Base-by-base conservation (phyloP, 30 jellyfish, hydroid and myxozoan species). In the Cassiopea andromeda region DNA sequence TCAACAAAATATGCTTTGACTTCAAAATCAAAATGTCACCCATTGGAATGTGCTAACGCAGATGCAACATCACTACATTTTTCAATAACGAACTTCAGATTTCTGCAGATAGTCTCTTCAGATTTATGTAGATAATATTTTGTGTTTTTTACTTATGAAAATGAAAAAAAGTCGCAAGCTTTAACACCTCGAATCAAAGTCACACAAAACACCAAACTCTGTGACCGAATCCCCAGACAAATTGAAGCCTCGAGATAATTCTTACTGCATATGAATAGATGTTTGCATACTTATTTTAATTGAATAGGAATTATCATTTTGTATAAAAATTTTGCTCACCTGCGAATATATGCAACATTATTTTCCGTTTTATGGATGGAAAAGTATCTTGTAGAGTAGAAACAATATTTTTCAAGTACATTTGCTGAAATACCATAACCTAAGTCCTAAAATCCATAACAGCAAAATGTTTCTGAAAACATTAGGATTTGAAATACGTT, bases 401-500 rank as follows among this genome's bases (percentile, higher is more conserved):
- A n/a, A 9, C 54, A 38, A 70, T 70, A 2, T 8, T 70, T 70
- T 8, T 3, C 54, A 70, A 70, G 3, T 18, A 15, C 19, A 43
- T 66, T 14, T 6, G 18, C 15, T 66, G 45, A 66, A 66, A 2
- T 38, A 1, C 49, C 54, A 70, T 70, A 27, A 1, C 38, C 49
- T 70, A 43, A n/a, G 79, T 19, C 54, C 79, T 70, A 70, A 27
- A 70, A 70, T 43, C 79, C 38, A n/a, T 12, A n/a, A 70, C 79
- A 19, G 79, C 15, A 38, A 19, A 70, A 70, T 70, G 79, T 48
- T 54, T 17, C 64, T 78, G 68, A 58, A 38, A 60, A 46, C 69
- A 54, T 90, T 66, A 44, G 71, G 86, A 43, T 71, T 87, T 68
- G 87, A 81, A 86, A 87, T 80, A 87, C 94, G 94, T 87, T 81